Conservation (phyloP, 64 coral and sea anemone genomes). For the Platygyra sinensis region DNA sequence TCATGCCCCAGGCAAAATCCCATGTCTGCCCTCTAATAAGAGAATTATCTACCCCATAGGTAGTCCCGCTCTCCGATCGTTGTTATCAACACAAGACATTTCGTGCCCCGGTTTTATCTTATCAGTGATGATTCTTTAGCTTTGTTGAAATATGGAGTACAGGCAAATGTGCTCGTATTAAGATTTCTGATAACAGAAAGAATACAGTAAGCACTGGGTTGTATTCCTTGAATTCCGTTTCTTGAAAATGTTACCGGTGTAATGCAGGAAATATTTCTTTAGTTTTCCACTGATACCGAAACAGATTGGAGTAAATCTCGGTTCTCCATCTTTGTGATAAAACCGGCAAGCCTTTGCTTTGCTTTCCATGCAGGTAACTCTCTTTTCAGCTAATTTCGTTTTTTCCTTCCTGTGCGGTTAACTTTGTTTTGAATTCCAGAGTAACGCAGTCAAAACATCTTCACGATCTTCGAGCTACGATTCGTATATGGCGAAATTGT, state of each 20-base stretch:
- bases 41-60: not conserved
- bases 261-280: too few relatives aligned
- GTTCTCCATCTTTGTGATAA: too few relatives aligned
- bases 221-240: not conserved
- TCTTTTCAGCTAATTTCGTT: too few relatives aligned
- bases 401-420: not conserved
- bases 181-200: conserved; percentile 4
- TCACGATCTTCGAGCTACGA: not conserved
- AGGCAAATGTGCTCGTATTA: too few relatives aligned
- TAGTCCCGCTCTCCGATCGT: not conserved
- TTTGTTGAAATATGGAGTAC: conserved; percentile 11
- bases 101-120: not conserved
- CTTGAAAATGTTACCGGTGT: not conserved
- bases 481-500: not conserved
- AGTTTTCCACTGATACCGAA: too few relatives aligned
- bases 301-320: too few relatives aligned
- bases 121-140: not conserved
- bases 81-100: not conserved
- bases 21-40: conserved; percentile 30
- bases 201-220: not conserved
- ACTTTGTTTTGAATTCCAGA: not conserved
- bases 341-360: not conserved
- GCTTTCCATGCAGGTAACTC: too few relatives aligned
- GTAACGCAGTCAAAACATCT: not conserved
- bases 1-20: conserved; percentile 20